Evolutionary conservation across 2,113 vertebrate genomes (phyloP).

Genomic region (Sinocyclocheilus maitianheensis): DNA sequence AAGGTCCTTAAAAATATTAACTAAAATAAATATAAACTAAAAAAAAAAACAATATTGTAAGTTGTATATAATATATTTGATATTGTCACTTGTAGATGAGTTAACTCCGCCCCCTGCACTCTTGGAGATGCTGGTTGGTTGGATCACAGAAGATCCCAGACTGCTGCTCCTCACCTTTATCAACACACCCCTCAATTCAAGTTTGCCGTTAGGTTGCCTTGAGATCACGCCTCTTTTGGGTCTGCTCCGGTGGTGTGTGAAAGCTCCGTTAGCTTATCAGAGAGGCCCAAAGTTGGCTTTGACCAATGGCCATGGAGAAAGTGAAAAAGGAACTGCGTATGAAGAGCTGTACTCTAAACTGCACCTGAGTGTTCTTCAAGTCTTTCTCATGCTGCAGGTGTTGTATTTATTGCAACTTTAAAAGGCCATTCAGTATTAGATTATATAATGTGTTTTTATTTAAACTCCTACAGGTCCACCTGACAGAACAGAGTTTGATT

Average conservation of each 20-base stretch:
- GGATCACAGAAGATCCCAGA: conserved; percentile 92
- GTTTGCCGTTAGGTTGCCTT: conserved; percentile 85
- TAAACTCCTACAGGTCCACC: conserved; percentile 84
- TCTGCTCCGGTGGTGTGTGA: conserved; percentile 92
- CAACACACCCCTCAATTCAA: conserved; percentile 88
- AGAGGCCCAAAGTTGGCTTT: conserved; percentile 76
- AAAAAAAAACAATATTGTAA: neutral
- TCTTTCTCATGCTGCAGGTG: conserved; percentile 81
- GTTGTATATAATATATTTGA: neutral
- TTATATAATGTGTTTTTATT: conserved; percentile 65
- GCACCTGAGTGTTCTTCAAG: conserved; percentile 93
- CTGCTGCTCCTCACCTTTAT: conserved; percentile 92
- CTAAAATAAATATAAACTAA: neutral
- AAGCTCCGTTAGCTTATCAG: conserved; percentile 87
- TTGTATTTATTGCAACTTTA: neutral
- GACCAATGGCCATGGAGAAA: conserved; percentile 67
- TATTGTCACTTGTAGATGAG: conserved; percentile 78
- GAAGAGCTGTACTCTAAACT: conserved; percentile 87
- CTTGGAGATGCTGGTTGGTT: conserved; percentile 90
- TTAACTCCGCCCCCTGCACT: conserved; percentile 89
- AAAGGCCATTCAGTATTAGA: neutral
- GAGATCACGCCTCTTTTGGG: conserved; percentile 90
- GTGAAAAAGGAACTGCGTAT: conserved; percentile 68
- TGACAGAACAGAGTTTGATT: conserved; percentile 91
- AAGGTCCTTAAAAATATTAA: neutral